Evolutionary conservation across 2,113 vertebrate genomes (phyloP).

Genomic region (Campylomormyrus numenius): DNA sequence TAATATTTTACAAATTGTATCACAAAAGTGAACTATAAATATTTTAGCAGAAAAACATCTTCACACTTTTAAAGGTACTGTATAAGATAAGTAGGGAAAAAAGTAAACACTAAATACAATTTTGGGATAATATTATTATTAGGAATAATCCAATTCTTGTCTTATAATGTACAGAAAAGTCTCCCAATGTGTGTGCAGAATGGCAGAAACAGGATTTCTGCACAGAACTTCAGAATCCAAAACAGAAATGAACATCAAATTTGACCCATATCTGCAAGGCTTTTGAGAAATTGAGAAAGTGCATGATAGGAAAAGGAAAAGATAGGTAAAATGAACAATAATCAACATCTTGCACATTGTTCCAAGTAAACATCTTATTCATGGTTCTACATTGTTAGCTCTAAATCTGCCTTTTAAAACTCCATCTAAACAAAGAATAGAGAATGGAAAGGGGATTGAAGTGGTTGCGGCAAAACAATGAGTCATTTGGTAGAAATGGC

Average conservation of each 20-base stretch:
- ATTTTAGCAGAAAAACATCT: neutral
- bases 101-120: neutral
- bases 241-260: neutral
- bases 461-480: slow-evolving; percentile 48
- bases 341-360: neutral
- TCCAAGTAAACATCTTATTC: neutral
- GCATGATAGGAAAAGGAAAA: neutral
- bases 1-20: neutral
- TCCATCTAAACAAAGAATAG: slow-evolving; percentile 1
- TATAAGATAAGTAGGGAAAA: neutral
- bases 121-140: neutral
- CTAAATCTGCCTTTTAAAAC: neutral
- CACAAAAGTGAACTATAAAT: neutral
- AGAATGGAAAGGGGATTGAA: neutral
- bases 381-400: neutral
- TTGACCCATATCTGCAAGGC: neutral
- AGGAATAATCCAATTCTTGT: neutral
- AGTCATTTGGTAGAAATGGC: slow-evolving; percentile 55
- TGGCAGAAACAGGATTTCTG: neutral
- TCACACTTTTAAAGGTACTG: neutral
- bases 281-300: neutral
- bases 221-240: neutral
- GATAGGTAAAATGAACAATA: neutral
- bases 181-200: neutral
- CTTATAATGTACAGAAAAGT: neutral